Conservation (phyloP, 1,140 invertebrate species). For the Phenacoccus solenopsis region DNA sequence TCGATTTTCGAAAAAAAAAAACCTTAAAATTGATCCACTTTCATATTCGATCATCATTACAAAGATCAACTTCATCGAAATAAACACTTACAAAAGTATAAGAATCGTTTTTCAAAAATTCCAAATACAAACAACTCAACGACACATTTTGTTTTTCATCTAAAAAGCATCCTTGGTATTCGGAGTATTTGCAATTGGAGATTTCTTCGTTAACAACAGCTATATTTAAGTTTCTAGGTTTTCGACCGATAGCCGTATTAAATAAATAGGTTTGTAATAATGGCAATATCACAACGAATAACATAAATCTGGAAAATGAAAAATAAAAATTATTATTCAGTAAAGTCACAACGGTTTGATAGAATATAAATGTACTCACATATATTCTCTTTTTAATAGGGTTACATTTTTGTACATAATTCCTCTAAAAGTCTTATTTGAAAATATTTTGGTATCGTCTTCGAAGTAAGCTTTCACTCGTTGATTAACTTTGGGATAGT, state of each 20-base stretch:
- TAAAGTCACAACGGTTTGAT: neutral
- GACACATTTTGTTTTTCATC: constrained; percentile 2
- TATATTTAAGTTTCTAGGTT: constrained; percentile 66
- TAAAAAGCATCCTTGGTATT: neutral
- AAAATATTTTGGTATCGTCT: neutral
- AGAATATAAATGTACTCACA: neutral
- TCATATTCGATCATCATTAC: too few species aligned
- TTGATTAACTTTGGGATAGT: neutral
- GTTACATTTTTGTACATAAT: constrained; percentile 9
- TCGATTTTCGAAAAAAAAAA: too few species aligned
- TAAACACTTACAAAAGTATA: neutral
- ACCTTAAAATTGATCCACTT: too few species aligned
- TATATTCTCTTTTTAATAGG: neutral
- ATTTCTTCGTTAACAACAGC: constrained; percentile 76
- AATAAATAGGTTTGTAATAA: constrained; percentile 85
- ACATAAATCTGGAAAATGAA: constrained; percentile 6
- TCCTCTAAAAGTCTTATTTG: neutral
- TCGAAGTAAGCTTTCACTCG: neutral
- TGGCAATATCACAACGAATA: constrained; percentile 41
- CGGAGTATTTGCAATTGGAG: neutral
- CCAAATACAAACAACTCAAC: neutral
- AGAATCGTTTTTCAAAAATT: neutral
- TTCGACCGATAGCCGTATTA: constrained; percentile 82
- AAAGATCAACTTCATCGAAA: too few species aligned
- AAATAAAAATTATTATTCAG: neutral